Base-by-base conservation (phyloP, 2,113 vertebrate genomes). In the Alethe castanea region DNA sequence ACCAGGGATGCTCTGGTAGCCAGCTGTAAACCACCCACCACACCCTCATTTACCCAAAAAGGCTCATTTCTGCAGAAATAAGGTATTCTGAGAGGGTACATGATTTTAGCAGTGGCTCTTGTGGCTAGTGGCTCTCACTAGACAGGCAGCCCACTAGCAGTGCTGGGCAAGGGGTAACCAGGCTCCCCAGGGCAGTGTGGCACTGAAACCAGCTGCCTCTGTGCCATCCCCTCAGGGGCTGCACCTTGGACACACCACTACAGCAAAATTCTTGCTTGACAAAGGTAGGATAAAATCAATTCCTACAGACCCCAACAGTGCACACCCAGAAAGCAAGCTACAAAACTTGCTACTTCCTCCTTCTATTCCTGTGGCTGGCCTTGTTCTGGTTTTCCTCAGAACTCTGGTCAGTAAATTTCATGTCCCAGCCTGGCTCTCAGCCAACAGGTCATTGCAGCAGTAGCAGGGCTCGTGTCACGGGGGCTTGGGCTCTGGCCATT, bases 161-260 rank as follows among this genome's bases (percentile, higher is more conserved):
- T 31, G 50, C 24, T 14, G 36, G 33, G 8, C 4, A 19, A 40
- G 20, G 17, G 24, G 5, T 2, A 28, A 14, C 15, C 4, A 31
- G 25, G 47, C 16, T 56, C 25, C 2, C 6, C 0, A 0, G 26
- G 14, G 44, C 1, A 24, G 8, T 4, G 7, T 4, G 13, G 54
- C 9, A 11, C 53, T 81, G 59, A 53, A 12, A 18, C 17, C 28
- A 2, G 19, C 50, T 48, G 19, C 22, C 19, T 33, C 53, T 8
- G 29, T 45, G 18, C 40, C 19, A 15, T 11, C 56, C 53, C 56
- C 57, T 72, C 78, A 59, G 10, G 26, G 73, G 64, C 73, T 81
- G 78, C 40, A 19, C 86, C 33, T 86, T 15, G 0, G 31, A 33
- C n/a, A 69, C 38, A 47, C 1, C 64, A 47, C 23, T 40, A 19